Conservation (phyloP, 2,888 invertebrate genomes). For the Lysandra bellargus region DNA sequence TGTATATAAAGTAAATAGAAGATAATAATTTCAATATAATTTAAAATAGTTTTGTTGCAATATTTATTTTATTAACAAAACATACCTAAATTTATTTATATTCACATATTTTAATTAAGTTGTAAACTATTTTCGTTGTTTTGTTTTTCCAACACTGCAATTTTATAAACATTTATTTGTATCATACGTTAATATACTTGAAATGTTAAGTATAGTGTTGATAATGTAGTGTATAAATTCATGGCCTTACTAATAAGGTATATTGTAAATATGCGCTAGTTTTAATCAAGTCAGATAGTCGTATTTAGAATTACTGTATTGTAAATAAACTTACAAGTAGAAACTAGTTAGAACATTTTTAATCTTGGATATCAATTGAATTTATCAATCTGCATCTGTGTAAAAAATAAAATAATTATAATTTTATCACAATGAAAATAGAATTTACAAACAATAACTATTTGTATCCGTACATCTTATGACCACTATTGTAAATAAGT, state of each 20-base stretch:
- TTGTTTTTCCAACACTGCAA: neutral
- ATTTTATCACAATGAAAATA: conserved; percentile 21
- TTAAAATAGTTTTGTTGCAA: neutral
- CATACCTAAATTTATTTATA: neutral
- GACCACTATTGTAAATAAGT: conserved; percentile 36
- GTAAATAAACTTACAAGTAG: conserved; percentile 10
- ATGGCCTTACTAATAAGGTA: conserved; percentile 28
- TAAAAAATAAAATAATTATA: neutral
- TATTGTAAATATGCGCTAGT: conserved; percentile 11
- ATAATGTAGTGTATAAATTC: conserved; percentile 13
- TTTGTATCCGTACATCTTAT: conserved; percentile 16
- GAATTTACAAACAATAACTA: conserved; percentile 6
- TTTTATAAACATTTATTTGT: neutral
- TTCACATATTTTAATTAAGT: neutral
- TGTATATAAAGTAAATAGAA: neutral
- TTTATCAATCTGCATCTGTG: neutral
- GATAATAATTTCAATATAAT: neutral
- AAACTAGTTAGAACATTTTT: conserved; percentile 22
- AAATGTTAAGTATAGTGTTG: neutral
- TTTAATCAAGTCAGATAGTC: conserved; percentile 7
- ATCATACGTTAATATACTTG: neutral
- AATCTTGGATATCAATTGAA: conserved; percentile 20
- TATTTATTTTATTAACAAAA: neutral
- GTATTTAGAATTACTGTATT: neutral
- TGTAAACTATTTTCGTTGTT: neutral